Evolutionary conservation across 2,113 vertebrate genomes (phyloP), one percentile per base, ranked within the genome.

Genomic region (Indicator indicator): DNA sequence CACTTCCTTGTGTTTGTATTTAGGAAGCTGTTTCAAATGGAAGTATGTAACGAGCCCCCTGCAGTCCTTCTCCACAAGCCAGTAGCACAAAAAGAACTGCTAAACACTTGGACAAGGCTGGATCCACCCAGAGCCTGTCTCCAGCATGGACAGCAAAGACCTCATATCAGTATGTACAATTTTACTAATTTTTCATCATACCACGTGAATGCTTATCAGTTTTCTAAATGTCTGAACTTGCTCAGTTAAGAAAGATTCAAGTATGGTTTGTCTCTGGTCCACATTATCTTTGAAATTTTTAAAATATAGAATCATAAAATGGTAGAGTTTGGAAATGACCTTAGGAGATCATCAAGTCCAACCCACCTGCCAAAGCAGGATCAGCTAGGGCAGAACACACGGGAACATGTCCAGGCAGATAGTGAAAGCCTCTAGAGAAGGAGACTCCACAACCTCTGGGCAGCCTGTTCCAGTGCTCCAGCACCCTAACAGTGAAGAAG

Each of bases 151-250:
- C 64, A 88, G 59, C 27, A 30, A 40, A 75, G 52, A 33, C 54
- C 48, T 74, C 4, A 0, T 5, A 63, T 11, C 52, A 68, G 0
- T 12, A 68, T 12, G 58, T 32, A 3, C 17, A 2, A 11, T 18
- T 64, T 81, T 12, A 75, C 18, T 83, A 40, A 40, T 33, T 83
- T 76, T 63, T 74, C 73, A 55, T 40, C 33, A 67, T 19, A 16
- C 23, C 18, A 6, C 7, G 12, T 36, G 27, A 72, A n/a, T 50
- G 63, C 58, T 58, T 58, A 42, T 59, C 33, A 44, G 1, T 59
- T 73, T 90, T 50, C 54, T 2, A 63, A 76, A 2, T 6, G 3
- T 21, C n/a, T 69, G 36, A 90, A 13, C 10, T 73, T 40, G 36
- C n/a, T 59, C 27, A 63, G 19, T 27, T 56, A 42, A 59, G 32